Percentiles rank a stretch among this genome's conserved stretches.
These are phyloP conservation scores for Chorisops tibialis DNA, from an alignment of 2,888 invertebrate genomes.

Conservation along the genomic window DNA sequence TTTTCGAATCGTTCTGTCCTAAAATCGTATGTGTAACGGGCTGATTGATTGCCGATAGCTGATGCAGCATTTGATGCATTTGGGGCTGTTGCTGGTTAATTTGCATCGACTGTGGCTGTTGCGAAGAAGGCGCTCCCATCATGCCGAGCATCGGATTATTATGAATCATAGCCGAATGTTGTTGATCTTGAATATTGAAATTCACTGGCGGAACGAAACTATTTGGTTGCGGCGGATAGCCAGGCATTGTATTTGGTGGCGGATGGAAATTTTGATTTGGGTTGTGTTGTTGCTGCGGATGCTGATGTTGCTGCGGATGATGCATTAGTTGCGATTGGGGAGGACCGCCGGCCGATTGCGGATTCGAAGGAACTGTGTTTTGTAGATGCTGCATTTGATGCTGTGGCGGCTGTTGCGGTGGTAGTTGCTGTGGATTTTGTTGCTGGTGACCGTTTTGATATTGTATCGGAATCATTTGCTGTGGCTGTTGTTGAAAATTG, in stretches of 20 bases:
- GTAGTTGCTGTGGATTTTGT: constrained; percentile 33
- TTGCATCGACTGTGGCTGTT: constrained; percentile 22
- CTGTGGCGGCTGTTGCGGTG: constrained; percentile 19
- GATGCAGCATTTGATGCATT: constrained; percentile 25
- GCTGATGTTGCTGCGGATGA: constrained; percentile 26
- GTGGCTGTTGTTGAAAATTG: constrained; percentile 44
- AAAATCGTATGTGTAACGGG: constrained; percentile 44
- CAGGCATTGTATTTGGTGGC: constrained; percentile 29
- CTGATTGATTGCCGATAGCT: constrained; percentile 38
- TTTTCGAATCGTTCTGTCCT: constrained; percentile 47
- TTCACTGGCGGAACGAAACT: constrained; percentile 3
- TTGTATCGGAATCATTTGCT: constrained; percentile 7
- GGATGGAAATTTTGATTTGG: constrained; percentile 27
- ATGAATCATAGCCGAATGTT: constrained; percentile 14
- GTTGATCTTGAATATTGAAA: not conserved
- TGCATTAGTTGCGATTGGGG: constrained; percentile 27
- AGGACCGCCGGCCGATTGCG: constrained; percentile 28
- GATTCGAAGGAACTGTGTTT: constrained; percentile 28
- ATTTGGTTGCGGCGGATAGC: constrained; percentile 3
- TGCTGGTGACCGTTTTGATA: constrained; percentile 35
- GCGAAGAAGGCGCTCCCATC: constrained; percentile 15
- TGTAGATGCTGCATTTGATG: constrained; percentile 29
- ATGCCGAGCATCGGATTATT: constrained; percentile 7
- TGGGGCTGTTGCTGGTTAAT: constrained; percentile 29
- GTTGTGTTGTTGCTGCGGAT: constrained; percentile 14